These are phyloP conservation scores for Tetranychus truncatus DNA, from an alignment of 2,888 invertebrate genomes.

Conservation along the genomic window DNA sequence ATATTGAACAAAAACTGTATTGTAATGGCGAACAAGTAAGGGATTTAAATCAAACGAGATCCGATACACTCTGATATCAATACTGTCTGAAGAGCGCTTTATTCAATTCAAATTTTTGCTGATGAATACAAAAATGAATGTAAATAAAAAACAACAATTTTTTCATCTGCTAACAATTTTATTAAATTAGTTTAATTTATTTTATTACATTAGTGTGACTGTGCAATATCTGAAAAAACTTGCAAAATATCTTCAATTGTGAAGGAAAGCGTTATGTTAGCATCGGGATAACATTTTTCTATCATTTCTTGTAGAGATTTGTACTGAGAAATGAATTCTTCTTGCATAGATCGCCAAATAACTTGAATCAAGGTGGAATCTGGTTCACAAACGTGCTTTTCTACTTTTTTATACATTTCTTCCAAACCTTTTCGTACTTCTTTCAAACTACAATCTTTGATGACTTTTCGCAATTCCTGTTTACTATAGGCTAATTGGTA, in stretches of 20 bases:
- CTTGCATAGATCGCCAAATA: conserved; percentile 98
- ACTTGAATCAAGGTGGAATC: conserved; percentile 68
- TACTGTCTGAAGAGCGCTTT: too few relatives aligned
- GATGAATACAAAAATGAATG: too few relatives aligned
- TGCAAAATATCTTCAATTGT: conserved; percentile 82
- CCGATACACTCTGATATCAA: too few relatives aligned
- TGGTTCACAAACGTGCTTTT: conserved; percentile 89
- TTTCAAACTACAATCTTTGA: conserved; percentile 76
- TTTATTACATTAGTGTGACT: conserved; percentile 45
- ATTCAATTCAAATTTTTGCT: too few relatives aligned
- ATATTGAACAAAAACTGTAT: too few relatives aligned
- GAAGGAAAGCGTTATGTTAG: conserved; percentile 81
- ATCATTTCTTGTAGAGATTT: conserved; percentile 78
- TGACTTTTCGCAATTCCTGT: conserved; percentile 82
- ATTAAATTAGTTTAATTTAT: too few relatives aligned
- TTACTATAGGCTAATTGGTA: conserved; percentile 94
- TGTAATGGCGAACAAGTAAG: too few relatives aligned
- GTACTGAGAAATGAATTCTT: conserved; percentile 92
- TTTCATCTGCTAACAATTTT: too few relatives aligned
- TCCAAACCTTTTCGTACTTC: conserved; percentile 74
- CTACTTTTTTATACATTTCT: conserved; percentile 70
- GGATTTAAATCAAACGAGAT: too few relatives aligned
- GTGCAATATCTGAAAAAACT: conserved; percentile 94
- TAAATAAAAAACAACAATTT: too few relatives aligned
- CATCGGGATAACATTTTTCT: conserved; percentile 84